Conservation (phyloP, 2,113 vertebrate species). For the Rhodinocichla rosea region DNA sequence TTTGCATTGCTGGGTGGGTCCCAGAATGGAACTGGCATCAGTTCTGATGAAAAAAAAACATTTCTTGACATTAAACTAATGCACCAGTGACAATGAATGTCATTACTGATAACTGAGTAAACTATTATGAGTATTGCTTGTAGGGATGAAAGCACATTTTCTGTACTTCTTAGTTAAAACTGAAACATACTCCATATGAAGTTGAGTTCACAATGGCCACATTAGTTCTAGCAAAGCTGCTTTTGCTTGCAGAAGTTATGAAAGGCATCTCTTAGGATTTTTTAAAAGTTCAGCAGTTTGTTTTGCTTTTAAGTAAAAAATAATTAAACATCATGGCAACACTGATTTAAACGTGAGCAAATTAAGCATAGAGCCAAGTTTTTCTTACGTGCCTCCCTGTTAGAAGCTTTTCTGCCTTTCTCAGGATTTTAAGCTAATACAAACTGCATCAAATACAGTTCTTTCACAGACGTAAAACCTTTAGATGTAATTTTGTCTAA, state of each 20-base stretch:
- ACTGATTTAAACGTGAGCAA: not conserved
- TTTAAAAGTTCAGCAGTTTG: not conserved
- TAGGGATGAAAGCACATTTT: not conserved
- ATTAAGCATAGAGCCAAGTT: not conserved
- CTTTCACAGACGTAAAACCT: not conserved
- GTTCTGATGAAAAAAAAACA: not conserved
- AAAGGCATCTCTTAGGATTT: not conserved
- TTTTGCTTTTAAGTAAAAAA: not conserved
- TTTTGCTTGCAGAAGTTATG: not conserved
- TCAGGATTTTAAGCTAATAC: not conserved
- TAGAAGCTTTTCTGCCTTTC: not conserved
- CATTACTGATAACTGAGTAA: not conserved
- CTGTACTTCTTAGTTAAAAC: not conserved
- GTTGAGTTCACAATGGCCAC: not conserved
- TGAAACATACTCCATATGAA: not conserved
- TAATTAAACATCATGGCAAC: not conserved
- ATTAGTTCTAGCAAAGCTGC: not conserved
- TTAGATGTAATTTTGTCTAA: not conserved
- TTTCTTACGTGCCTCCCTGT: not conserved
- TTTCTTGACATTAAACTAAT: not conserved
- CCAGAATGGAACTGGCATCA: not conserved
- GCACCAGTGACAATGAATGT: not conserved
- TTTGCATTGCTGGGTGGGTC: not conserved
- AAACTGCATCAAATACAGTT: not conserved
- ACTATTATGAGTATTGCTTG: not conserved